Percentiles rank a stretch among this genome's conserved stretches.
Conservation (phyloP, 2,888 invertebrate species). For the Globia sparganii region DNA sequence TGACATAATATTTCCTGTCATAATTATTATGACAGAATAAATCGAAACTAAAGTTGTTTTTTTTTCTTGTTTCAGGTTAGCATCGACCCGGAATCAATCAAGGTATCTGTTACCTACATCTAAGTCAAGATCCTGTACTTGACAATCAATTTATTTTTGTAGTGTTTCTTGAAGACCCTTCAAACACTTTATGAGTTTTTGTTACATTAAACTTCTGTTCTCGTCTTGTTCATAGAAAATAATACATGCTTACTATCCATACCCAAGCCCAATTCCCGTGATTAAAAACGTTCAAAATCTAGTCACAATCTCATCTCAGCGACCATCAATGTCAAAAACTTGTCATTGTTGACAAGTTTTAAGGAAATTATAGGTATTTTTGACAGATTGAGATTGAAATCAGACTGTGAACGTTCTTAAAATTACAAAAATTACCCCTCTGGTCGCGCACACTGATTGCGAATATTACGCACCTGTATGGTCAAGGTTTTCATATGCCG, state of each 20-base stretch:
- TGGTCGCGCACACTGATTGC: not conserved
- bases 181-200: not conserved
- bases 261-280: no score
- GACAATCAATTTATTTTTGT: not conserved
- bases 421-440: no score
- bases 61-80: conserved; percentile 48
- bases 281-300: no score
- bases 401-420: no score
- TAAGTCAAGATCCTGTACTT: not conserved
- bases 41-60: conserved; percentile 7
- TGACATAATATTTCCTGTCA: no score
- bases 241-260: not conserved
- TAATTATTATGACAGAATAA: not conserved
- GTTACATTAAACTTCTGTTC: not conserved
- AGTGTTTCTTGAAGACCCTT: not conserved
- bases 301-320: no score
- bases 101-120: conserved; percentile 6
- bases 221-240: not conserved
- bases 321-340: no score
- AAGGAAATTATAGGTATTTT: no score
- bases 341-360: no score
- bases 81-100: not conserved
- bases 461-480: not conserved
- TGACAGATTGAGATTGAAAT: no score
- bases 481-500: not conserved